Conservation (phyloP, 2,888 invertebrate species). For the Dorcus hopei region DNA sequence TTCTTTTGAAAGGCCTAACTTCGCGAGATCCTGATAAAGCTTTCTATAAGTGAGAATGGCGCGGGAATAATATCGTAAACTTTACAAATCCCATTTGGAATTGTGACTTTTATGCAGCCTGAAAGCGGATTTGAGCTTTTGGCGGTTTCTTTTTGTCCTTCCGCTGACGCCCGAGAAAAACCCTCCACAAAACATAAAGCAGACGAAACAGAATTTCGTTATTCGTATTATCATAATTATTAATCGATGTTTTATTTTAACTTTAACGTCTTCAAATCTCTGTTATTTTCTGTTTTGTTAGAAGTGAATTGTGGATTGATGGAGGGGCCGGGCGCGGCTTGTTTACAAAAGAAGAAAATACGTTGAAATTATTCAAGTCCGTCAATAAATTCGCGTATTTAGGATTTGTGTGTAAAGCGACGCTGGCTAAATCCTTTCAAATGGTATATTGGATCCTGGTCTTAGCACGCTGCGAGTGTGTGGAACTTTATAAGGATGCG, state of each 20-base stretch:
- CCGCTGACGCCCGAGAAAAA: slow-evolving; percentile 28
- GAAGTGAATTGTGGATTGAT: no score
- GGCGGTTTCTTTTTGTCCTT: slow-evolving; percentile 46
- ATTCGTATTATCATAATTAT: no score
- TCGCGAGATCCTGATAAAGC: slow-evolving; percentile 46
- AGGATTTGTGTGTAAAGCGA: slow-evolving; percentile 48
- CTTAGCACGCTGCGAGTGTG: slow-evolving; percentile 28
- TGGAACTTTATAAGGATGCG: slow-evolving; percentile 30
- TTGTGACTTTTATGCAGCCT: slow-evolving; percentile 52
- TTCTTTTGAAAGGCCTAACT: slow-evolving; percentile 44
- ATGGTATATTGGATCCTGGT: slow-evolving; percentile 45
- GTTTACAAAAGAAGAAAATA: slow-evolving; percentile 13
- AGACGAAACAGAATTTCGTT: no score
- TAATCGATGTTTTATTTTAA: no score
- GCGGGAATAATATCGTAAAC: slow-evolving; percentile 52
- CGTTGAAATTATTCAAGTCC: slow-evolving; percentile 31
- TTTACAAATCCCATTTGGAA: slow-evolving; percentile 53
- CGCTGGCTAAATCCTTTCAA: slow-evolving; percentile 49
- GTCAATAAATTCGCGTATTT: slow-evolving; percentile 49
- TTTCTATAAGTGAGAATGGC: slow-evolving; percentile 50
- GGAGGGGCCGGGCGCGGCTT: not conserved
- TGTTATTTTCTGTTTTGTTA: no score
- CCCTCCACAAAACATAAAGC: slow-evolving; percentile 25
- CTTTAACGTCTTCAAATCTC: no score
- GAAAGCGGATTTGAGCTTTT: slow-evolving; percentile 50